phyloP scores from a whole-genome alignment of 2,113 vertebrate species.

The Axis porcinus region DNA sequence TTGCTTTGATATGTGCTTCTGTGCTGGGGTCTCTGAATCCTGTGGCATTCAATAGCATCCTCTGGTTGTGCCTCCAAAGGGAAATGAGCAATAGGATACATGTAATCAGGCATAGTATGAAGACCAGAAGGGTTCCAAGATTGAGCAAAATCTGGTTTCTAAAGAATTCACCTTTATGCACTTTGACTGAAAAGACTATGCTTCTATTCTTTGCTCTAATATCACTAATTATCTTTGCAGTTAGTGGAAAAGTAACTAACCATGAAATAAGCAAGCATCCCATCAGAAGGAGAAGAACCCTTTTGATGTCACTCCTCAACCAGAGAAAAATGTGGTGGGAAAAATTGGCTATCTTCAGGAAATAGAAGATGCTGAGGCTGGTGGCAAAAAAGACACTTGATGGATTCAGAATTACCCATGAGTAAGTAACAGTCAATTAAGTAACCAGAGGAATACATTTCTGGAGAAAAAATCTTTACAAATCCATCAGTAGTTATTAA shows the following conservation, averaged over 20 bases:
- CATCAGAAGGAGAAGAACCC: background rate
- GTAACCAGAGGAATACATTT: background rate
- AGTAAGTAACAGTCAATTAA: background rate
- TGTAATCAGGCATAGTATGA: background rate
- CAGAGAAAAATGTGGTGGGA: conserved; percentile 53
- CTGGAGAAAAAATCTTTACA: background rate
- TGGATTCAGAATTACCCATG: background rate
- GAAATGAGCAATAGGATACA: conserved; percentile 32
- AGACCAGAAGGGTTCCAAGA: background rate
- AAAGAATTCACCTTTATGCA: rapidly evolving
- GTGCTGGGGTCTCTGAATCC: background rate
- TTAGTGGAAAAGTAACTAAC: background rate
- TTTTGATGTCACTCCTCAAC: conserved; percentile 41
- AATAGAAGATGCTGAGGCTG: conserved; percentile 63
- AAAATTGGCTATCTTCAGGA: conserved; percentile 63
- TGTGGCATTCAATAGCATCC: background rate
- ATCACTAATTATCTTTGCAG: background rate
- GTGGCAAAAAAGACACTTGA: conserved; percentile 43
- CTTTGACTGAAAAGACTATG: rapidly evolving
- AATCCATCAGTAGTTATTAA: background rate
- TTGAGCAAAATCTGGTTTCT: background rate
- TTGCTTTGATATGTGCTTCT: background rate
- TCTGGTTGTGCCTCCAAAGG: conserved; percentile 54
- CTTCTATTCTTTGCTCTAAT: background rate
- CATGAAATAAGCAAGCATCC: conserved; percentile 16